Evolutionary conservation across 2,888 invertebrate genomes (phyloP).

Genomic region (Hydriomena furcata): DNA sequence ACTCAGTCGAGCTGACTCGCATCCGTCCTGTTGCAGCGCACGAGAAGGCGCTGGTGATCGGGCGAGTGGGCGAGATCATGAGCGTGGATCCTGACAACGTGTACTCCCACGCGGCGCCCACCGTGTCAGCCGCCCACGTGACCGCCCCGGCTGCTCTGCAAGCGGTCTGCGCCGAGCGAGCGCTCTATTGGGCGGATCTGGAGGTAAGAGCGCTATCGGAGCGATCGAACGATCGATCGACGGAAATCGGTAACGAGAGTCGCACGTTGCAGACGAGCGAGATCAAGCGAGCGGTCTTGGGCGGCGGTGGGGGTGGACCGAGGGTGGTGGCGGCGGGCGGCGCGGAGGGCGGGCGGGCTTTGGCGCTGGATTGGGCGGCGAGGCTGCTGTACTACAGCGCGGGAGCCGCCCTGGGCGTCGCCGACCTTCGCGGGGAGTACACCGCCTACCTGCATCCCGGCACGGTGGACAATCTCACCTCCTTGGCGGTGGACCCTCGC

Average conservation of each 20-base stretch:
- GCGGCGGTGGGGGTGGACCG: constrained; percentile 85
- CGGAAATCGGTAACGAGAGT: background rate
- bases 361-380: constrained; percentile 93
- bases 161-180: constrained; percentile 85
- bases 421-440: constrained; percentile 89
- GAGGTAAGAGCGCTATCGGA: constrained; percentile 9
- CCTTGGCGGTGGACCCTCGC: constrained; percentile 88
- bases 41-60: constrained; percentile 91
- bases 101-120: constrained; percentile 91
- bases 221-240: no score
- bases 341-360: constrained; percentile 86
- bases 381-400: constrained; percentile 89
- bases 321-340: constrained; percentile 57
- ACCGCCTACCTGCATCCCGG: constrained; percentile 84
- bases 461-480: constrained; percentile 84
- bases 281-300: constrained; percentile 75
- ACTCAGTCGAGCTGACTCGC: background rate
- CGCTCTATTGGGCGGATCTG: constrained; percentile 91
- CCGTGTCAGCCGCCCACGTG: constrained; percentile 89
- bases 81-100: constrained; percentile 92
- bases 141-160: constrained; percentile 88
- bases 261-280: constrained; percentile 80
- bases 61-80: constrained; percentile 89
- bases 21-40: constrained; percentile 80
- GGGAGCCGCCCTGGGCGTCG: constrained; percentile 85